Percentiles rank a stretch among this genome's conserved stretches.
Conservation (phyloP, 1,140 invertebrate genomes). For the Drosophila micromelanica region DNA sequence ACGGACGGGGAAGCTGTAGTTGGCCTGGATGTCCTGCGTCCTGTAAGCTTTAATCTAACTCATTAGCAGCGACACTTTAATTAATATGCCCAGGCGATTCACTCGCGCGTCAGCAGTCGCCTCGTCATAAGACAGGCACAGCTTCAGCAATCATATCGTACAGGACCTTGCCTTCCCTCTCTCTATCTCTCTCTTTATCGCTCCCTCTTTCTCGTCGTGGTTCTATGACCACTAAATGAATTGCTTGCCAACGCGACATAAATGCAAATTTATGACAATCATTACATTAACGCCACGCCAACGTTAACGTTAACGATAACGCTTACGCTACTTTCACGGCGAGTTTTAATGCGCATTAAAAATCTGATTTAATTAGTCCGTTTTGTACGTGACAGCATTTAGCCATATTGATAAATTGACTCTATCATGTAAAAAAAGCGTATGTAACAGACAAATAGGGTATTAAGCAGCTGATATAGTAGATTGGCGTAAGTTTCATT, state of each 20-base stretch:
- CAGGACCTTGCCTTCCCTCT: neutral
- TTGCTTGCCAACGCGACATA: slow-evolving; percentile 63
- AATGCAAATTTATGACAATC: slow-evolving; percentile 74
- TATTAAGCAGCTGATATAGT: too few relatives aligned
- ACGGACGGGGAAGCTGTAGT: slow-evolving; percentile 15
- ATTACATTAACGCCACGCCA: slow-evolving; percentile 60
- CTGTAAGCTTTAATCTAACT: slow-evolving; percentile 70
- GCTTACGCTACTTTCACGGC: slow-evolving; percentile 20
- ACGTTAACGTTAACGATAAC: slow-evolving; percentile 2
- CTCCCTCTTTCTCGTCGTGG: neutral
- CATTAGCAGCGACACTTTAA: slow-evolving; percentile 77
- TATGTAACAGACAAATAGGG: neutral
- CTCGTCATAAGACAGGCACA: slow-evolving; percentile 44
- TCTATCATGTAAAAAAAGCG: too few relatives aligned
- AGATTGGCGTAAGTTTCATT: too few relatives aligned
- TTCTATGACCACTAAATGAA: slow-evolving; percentile 52
- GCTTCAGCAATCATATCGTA: slow-evolving; percentile 8
- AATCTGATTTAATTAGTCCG: slow-evolving; percentile 66
- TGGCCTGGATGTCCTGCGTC: slow-evolving; percentile 12
- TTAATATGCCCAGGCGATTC: slow-evolving; percentile 58
- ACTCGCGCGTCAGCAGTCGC: slow-evolving; percentile 13
- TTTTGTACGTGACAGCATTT: slow-evolving; percentile 39
- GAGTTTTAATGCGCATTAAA: slow-evolving; percentile 60
- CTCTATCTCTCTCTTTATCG: neutral
- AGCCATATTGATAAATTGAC: neutral